Evolutionary conservation across 2,888 invertebrate species (phyloP), one percentile per base, ranked within the genome.

Genomic region (Cataglyphis altisquamis): DNA sequence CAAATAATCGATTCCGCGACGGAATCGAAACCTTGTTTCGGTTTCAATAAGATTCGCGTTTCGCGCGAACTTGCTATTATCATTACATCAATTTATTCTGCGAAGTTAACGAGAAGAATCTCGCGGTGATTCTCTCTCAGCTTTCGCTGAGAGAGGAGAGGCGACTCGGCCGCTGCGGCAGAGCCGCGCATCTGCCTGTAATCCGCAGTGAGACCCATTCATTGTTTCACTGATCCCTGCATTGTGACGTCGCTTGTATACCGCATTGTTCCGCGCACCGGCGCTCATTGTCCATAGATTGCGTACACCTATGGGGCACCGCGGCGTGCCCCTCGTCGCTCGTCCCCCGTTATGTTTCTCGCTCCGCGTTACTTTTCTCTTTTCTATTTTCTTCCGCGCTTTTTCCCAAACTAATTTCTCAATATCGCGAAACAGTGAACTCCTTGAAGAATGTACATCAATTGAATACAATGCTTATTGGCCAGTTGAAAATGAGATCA

Each of bases 141-240:
- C n/a, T n/a, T n/a, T n/a, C n/a, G 60, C 0, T n/a, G 57, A 21
- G 52, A 74, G 64, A 21, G 52, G 63, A 74, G 32, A 41, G 72
- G 68, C 68, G 41, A 55, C 68, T 77, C 66, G 32, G 41, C n/a
- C 29, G 62, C 45, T 41, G 29, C 25, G 60, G 64, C 29, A 84
- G 60, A 84, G 87, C 41, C 68, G 68, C 91, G 92, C 93, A 93
- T 93, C 93, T 93, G 93, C 92, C 92, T 91, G 92, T 93, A 93
- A 93, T 93, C 93, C 92, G 88, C 90, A 92, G 93, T 93, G 93
- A 93, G 93, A 93, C 93, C 52, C 92, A 92, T 91, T 91, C 91
- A 92, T 93, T 93, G 93, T 93, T 93, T 93, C 91, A 93, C 89
- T 93, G 92, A 93, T 93, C 93, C 93, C 91, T 68, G 92, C 91